Conservation (phyloP, 2,113 vertebrate genomes). For the Anoplopoma fimbria region DNA sequence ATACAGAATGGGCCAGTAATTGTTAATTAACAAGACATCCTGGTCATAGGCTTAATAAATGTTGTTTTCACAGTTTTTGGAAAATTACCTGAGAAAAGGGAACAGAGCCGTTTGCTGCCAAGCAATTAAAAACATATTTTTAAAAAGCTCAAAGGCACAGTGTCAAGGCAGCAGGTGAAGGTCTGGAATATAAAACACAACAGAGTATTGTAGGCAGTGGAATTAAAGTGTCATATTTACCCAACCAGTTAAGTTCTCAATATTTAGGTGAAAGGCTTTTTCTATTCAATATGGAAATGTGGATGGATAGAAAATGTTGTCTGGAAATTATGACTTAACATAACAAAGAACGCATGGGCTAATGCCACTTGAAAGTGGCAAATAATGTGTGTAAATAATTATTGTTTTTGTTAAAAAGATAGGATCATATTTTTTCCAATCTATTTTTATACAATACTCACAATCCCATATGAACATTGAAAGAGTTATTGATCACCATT, state of each 20-base stretch:
- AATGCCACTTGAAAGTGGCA: background rate
- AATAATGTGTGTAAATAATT: background rate
- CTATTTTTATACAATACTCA: background rate
- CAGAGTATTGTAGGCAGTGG: background rate
- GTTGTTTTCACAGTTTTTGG: too few species aligned
- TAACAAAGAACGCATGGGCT: background rate
- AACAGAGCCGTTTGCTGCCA: background rate
- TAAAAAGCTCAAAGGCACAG: constrained; percentile 1
- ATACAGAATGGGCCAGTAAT: constrained; percentile 1
- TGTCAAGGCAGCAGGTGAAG: background rate
- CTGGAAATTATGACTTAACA: background rate
- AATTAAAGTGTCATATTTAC: background rate
- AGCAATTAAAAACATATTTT: constrained; percentile 19
- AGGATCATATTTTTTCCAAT: too few species aligned
- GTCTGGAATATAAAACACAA: background rate
- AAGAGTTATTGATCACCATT: background rate
- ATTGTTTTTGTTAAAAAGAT: background rate
- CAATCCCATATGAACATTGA: too few species aligned
- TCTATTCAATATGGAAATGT: background rate
- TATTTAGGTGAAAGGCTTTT: background rate
- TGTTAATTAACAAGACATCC: constrained; percentile 32
- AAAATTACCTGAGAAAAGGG: constrained; percentile 15
- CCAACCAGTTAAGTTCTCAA: background rate
- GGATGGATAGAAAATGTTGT: background rate
- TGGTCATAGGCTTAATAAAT: constrained; percentile 12